Conservation (phyloP, 2,113 vertebrate species). For the human region GRCh38 chrX:40159001-40159500, state of each 20-base stretch:
- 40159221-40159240: constrained; percentile 42
- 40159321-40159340: constrained; percentile 13
- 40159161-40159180: constrained; percentile 63
- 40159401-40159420: too few relatives aligned
- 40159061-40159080: constrained; percentile 33
- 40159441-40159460: too few relatives aligned
- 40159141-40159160: constrained; percentile 61
- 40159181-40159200: constrained; percentile 69
- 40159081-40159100: not conserved
- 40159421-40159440: too few relatives aligned
- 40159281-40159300: constrained; percentile 19
- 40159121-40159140: constrained; percentile 23
- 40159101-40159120: constrained; percentile 47
- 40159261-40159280: constrained; percentile 39
- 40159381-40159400: too few relatives aligned
- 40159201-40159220: constrained; percentile 57
- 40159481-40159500: too few relatives aligned
- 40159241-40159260: constrained; percentile 20
- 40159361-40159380: too few relatives aligned
- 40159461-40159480: too few relatives aligned
- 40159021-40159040: constrained; percentile 52
- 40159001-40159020: constrained; percentile 35
- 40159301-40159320: constrained; percentile 32
- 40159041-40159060: constrained; percentile 51
- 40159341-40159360: too few relatives aligned